Percentiles rank a stretch among this genome's conserved stretches.
Conservation (phyloP, 2,797 vertebrate species). For the Buceros bicornis region DNA sequence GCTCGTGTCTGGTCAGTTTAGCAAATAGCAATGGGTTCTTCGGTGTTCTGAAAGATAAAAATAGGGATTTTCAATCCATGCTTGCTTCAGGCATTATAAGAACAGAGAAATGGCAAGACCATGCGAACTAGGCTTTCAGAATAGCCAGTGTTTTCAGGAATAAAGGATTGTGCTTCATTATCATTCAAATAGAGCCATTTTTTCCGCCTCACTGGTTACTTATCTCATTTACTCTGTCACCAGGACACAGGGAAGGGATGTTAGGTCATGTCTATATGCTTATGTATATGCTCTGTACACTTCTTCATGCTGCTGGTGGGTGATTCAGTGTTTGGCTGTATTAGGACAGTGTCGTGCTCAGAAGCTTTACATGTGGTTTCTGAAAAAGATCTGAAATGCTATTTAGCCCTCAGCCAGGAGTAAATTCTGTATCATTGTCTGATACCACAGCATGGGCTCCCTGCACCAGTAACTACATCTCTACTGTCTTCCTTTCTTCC, state of each 20-base stretch:
- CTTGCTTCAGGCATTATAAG: neutral
- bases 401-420: neutral
- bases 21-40: neutral
- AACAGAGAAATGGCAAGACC: neutral
- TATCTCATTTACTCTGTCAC: neutral
- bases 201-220: neutral
- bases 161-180: neutral
- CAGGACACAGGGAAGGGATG: neutral
- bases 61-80: neutral
- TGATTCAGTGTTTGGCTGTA: conserved; percentile 35
- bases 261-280: neutral
- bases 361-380: conserved; percentile 15
- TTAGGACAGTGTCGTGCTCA: conserved; percentile 18
- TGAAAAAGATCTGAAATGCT: conserved; percentile 16
- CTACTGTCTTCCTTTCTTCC: neutral
- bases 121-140: neutral
- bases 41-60: neutral
- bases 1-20: neutral
- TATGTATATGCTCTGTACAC: neutral
- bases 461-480: neutral
- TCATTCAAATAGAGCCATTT: neutral
- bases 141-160: neutral
- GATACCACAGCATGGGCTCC: neutral
- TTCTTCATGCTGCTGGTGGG: conserved; percentile 16
- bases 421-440: neutral